A percentile compares a stretch with the other conserved stretches of the same genome.
Evolutionary conservation across 1,140 invertebrate genomes (phyloP).

Genomic region (Drosophila kohkoa): DNA sequence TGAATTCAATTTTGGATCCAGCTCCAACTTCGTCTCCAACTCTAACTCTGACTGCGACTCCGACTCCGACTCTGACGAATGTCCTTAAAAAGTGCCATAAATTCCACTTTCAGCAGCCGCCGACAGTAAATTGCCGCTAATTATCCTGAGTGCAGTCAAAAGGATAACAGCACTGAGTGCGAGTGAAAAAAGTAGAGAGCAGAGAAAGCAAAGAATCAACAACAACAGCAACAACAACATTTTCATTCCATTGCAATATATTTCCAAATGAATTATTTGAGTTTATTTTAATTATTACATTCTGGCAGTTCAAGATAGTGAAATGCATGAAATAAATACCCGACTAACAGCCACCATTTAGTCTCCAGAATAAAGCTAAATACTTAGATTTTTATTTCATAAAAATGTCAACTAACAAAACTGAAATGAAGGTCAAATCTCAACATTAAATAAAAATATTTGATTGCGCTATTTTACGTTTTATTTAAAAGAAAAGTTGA

Average conservation of each 20-base stretch:
- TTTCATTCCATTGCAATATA: background rate
- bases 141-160: conserved; percentile 63
- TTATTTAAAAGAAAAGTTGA: no score
- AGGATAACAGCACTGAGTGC: conserved; percentile 1
- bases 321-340: conserved; percentile 9
- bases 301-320: background rate
- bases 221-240: conserved; percentile 12
- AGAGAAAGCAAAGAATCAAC: background rate
- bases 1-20: conserved; percentile 68
- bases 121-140: conserved; percentile 57
- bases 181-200: background rate
- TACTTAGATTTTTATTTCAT: no score
- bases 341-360: background rate
- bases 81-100: conserved; percentile 64
- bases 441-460: no score
- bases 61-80: conserved; percentile 50
- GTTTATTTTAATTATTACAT: conserved; percentile 28
- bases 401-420: no score
- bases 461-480: no score
- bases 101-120: conserved; percentile 39
- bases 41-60: background rate
- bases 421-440: no score
- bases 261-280: conserved; percentile 31
- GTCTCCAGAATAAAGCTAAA: no score
- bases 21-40: background rate